Evolutionary conservation across 2,797 vertebrate genomes (phyloP), one percentile per base, ranked within the genome.

Genomic region (Falco biarmicus): DNA sequence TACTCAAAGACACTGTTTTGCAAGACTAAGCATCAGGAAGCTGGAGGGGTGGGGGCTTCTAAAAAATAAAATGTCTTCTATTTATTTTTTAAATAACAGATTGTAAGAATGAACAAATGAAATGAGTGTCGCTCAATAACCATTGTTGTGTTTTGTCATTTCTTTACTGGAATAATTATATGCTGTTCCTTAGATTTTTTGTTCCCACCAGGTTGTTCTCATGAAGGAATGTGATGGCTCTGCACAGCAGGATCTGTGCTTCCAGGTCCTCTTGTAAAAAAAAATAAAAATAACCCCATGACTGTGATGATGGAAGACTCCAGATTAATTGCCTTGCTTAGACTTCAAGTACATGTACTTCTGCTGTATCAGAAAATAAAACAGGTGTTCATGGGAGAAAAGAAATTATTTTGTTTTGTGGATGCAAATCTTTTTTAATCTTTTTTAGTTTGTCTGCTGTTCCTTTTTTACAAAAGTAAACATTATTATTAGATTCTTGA

Each of bases 171-270:
- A 95, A 75, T 94, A 75, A 93, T 95, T 96, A 86, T 93, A 97
- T 95, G 84, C 95, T 92, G 47, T 92, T 95, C 68, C 66, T 94
- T 31, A 70, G 78, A 91, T 93, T 94, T 92, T 95, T 97, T 28
- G 59, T 93, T 96, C 51, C 51, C 90, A 87, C 87, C 69, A 90
- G 53, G 45, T 91, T 88, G 73, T 92, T 95, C 82, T 95, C 77
- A 48, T 96, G 95, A 97, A 97, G 93, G 83, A 96, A 93, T 91
- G 24, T 94, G 94, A 95, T 95, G 96, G 73, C 82, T 95, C 76
- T 95, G 73, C 97, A 94, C 97, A 98, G 97, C 97, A 96, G 97
- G 98, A 97, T 96, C 97, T 97, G 96, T 98, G 96, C 87, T 95
- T 66, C 74, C 56, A 90, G 86, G 82, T 80, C 90, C 41, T 83